These are phyloP conservation scores for Rhincodon typus DNA, from an alignment of 2,797 vertebrate species.

Conservation along the genomic window DNA sequence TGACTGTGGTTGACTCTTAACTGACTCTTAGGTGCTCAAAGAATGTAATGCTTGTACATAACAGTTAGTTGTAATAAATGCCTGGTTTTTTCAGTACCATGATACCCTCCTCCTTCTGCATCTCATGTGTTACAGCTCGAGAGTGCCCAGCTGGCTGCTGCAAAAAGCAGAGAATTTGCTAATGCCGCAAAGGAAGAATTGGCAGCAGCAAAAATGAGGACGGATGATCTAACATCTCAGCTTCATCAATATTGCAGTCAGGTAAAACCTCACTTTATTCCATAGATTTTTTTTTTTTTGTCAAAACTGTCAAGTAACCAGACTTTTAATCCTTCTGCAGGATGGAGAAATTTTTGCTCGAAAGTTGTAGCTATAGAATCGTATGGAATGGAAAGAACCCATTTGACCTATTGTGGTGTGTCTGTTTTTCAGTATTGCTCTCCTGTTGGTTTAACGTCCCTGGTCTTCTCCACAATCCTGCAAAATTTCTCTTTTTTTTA, in stretches of 20 bases:
- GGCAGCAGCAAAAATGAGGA: conserved; percentile 50
- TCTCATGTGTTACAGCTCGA: conserved; percentile 55
- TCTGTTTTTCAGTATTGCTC: not conserved
- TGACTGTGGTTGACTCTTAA: no score
- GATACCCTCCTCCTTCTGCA: no score
- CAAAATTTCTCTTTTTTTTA: not conserved
- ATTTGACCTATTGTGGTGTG: not conserved
- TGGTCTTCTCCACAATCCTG: not conserved
- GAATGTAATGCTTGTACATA: no score
- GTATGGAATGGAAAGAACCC: not conserved
- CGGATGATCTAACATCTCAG: conserved; percentile 59
- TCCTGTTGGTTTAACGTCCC: no score
- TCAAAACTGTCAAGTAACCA: not conserved
- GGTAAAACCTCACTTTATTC: conserved; percentile 46
- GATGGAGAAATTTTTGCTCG: no score
- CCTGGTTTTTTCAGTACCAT: not conserved
- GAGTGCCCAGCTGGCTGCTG: conserved; percentile 60
- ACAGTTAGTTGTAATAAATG: no score
- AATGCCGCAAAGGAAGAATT: conserved; percentile 64
- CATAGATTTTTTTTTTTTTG: not conserved
- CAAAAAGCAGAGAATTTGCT: conserved; percentile 55
- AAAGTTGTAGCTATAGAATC: not conserved
- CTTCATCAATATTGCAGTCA: conserved; percentile 59
- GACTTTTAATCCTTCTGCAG: no score
- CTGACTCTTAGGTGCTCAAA: no score